Conservation (phyloP, 2,888 invertebrate species). For the Chymomyza fuscimana region DNA sequence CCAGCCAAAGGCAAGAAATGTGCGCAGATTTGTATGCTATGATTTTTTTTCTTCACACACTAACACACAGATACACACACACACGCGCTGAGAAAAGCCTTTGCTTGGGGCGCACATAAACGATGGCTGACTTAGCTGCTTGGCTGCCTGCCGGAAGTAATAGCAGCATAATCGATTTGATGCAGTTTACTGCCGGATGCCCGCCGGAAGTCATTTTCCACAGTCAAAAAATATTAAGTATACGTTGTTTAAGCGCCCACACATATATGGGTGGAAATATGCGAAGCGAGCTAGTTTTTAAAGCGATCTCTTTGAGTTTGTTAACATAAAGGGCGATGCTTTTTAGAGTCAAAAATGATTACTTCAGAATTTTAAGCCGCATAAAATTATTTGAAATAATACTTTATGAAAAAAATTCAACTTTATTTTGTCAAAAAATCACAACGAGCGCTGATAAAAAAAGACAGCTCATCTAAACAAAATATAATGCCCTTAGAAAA, state of each 20-base stretch:
- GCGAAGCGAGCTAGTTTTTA: no score
- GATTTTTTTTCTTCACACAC: neutral
- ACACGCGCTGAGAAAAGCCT: neutral
- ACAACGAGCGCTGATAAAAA: no score
- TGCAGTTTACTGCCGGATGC: conserved; percentile 43
- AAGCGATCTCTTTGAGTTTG: no score
- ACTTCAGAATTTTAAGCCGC: no score
- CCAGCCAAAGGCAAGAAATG: conserved; percentile 18
- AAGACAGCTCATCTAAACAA: no score
- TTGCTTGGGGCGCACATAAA: neutral
- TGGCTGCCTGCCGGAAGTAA: conserved; percentile 61
- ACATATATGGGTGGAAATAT: neutral
- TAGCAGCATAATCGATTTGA: conserved; percentile 65
- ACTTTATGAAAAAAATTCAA: no score
- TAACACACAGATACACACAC: neutral
- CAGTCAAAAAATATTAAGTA: conserved; percentile 43
- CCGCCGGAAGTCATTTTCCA: conserved; percentile 60
- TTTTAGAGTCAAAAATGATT: no score
- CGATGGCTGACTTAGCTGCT: neutral
- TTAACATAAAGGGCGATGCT: no score
- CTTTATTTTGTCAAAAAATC: no score
- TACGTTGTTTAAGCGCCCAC: neutral
- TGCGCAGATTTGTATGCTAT: conserved; percentile 10
- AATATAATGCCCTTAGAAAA: no score
- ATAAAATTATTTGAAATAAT: no score